Evolutionary conservation across 2,113 vertebrate species (phyloP).

Genomic region (Phyllopteryx taeniolatus): DNA sequence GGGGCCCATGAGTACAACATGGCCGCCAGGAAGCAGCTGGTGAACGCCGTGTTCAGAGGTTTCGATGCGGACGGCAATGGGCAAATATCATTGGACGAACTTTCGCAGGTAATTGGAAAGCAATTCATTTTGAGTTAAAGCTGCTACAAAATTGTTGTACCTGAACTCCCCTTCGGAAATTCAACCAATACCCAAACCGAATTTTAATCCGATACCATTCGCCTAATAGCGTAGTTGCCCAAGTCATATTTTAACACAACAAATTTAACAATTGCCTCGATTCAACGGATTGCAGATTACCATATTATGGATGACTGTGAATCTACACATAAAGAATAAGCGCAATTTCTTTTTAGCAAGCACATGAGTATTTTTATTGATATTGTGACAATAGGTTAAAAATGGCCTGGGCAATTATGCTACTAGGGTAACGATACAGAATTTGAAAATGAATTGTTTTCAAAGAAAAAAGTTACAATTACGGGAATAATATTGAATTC

Average conservation of each 20-base stretch:
- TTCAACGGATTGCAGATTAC: too few species aligned
- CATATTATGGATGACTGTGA: too few species aligned
- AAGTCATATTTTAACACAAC: not conserved
- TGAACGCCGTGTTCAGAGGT: constrained; percentile 88
- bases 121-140: not conserved
- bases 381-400: too few species aligned
- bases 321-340: too few species aligned
- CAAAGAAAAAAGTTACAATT: not conserved
- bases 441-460: too few species aligned
- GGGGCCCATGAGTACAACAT: constrained; percentile 74
- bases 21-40: constrained; percentile 79
- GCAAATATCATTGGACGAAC: constrained; percentile 83
- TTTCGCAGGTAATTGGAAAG: constrained; percentile 82
- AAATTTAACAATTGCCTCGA: too few species aligned
- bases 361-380: too few species aligned
- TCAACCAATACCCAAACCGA: too few species aligned
- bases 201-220: not conserved
- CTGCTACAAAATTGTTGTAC: not conserved
- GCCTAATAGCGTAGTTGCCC: not conserved
- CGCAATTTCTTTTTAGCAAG: too few species aligned
- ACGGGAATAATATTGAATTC: not conserved
- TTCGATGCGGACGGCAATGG: constrained; percentile 85
- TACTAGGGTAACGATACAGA: too few species aligned
- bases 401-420: too few species aligned
- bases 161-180: too few species aligned